These are phyloP conservation scores for Pardalotus punctatus DNA, from an alignment of 2,113 vertebrate genomes.

Conservation along the genomic window DNA sequence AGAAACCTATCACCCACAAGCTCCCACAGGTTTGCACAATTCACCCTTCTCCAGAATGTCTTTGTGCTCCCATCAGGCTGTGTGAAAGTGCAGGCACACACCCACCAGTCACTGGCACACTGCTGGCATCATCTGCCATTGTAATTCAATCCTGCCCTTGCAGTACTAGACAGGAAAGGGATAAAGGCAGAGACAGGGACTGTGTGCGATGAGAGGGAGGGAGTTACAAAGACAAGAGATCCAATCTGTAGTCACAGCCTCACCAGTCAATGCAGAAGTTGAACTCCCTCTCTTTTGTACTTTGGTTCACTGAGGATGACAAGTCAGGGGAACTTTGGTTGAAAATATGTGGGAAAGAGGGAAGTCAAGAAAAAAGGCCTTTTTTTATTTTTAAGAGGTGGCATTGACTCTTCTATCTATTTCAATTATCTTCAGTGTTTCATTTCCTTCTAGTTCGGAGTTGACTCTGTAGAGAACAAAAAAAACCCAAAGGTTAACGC, in stretches of 20 bases:
- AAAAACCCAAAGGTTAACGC: neutral
- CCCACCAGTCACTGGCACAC: neutral
- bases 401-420: slow-evolving; percentile 85
- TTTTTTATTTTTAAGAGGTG: slow-evolving; percentile 76
- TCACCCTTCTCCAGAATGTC: neutral
- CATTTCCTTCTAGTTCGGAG: slow-evolving; percentile 76
- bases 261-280: slow-evolving; percentile 5
- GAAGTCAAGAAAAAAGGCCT: neutral
- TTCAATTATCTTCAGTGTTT: slow-evolving; percentile 82
- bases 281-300: slow-evolving; percentile 39
- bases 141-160: neutral
- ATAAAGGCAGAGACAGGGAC: slow-evolving; percentile 36
- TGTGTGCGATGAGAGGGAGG: neutral
- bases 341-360: slow-evolving; percentile 16
- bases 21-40: neutral
- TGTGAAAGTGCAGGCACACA: neutral
- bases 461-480: slow-evolving; percentile 68
- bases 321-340: slow-evolving; percentile 29
- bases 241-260: slow-evolving; percentile 11
- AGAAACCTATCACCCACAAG: neutral
- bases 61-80: neutral
- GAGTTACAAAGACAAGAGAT: neutral
- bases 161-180: neutral
- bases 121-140: slow-evolving; percentile 16
- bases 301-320: slow-evolving; percentile 52